These are phyloP conservation scores for Pogonus chalceus DNA, from an alignment of 1,140 invertebrate species.

Conservation along the genomic window DNA sequence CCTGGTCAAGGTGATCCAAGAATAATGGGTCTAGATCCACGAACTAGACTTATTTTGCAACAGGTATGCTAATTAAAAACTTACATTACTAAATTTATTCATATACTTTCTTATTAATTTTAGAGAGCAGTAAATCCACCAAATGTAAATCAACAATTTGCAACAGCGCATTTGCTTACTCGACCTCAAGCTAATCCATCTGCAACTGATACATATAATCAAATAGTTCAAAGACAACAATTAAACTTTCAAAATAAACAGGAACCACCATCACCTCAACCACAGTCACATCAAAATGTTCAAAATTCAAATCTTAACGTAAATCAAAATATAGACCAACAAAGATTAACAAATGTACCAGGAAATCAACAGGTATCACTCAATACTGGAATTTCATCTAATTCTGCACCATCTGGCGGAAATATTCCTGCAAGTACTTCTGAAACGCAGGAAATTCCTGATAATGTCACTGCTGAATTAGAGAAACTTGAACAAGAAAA, in stretches of 20 bases:
- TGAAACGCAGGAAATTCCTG: conserved; percentile 55
- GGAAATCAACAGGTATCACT: conserved; percentile 14
- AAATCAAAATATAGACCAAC: background rate
- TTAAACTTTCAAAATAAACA: conserved; percentile 20
- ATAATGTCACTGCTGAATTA: conserved; percentile 65
- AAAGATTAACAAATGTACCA: background rate
- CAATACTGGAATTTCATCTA: conserved; percentile 16
- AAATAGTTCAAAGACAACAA: conserved; percentile 6
- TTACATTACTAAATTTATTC: no score
- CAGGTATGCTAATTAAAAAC: conserved; percentile 36
- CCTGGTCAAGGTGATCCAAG: conserved; percentile 20
- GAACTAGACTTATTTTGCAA: conserved; percentile 40
- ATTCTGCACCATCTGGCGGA: conserved; percentile 30
- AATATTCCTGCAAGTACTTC: conserved; percentile 26
- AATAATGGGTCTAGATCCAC: conserved; percentile 35
- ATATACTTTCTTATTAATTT: background rate
- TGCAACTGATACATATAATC: conserved; percentile 29
- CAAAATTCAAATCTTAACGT: background rate
- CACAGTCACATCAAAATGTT: conserved; percentile 21
- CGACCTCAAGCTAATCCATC: conserved; percentile 23
- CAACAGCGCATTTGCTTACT: conserved; percentile 28
- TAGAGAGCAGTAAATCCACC: background rate
- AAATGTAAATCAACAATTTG: background rate
- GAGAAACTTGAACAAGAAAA: conserved; percentile 67
- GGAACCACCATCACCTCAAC: no score